Percentiles rank a stretch among this genome's conserved stretches.
Conservation (phyloP, 2,797 vertebrate species). For the Rhynchonycteris naso region DNA sequence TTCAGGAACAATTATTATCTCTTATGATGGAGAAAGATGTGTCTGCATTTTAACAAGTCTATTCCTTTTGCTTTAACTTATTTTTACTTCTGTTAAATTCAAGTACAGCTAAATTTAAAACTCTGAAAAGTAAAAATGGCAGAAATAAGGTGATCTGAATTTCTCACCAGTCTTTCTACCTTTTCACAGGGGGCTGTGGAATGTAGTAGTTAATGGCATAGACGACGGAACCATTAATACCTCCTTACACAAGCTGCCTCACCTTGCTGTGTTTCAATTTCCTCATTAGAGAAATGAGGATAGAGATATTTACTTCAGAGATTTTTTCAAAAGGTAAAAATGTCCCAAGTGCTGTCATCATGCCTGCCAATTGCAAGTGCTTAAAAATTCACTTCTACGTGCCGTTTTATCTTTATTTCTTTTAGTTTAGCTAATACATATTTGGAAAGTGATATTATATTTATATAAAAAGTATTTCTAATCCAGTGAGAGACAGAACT, state of each 20-base stretch:
- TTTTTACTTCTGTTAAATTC: slow-evolving; percentile 26
- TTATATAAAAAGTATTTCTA: slow-evolving; percentile 35
- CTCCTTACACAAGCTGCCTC: not conserved
- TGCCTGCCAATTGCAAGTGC: not conserved
- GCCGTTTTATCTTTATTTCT: not conserved
- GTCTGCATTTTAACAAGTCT: not conserved
- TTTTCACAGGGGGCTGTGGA: not conserved
- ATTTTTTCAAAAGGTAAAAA: not conserved
- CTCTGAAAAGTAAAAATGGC: not conserved
- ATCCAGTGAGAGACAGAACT: not conserved
- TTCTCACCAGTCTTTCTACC: not conserved
- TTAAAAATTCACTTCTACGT: not conserved
- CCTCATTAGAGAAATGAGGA: not conserved
- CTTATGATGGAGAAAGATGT: not conserved
- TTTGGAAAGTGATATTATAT: not conserved
- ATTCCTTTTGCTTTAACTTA: not conserved
- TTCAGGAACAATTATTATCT: not conserved
- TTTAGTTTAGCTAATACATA: not conserved
- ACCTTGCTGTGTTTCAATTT: not conserved
- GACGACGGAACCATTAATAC: not conserved
- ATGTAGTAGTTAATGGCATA: not conserved
- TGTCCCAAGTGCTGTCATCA: not conserved
- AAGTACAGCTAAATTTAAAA: not conserved
- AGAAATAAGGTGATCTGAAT: not conserved
- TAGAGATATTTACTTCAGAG: not conserved